Percentiles rank a stretch among this genome's conserved stretches.
These are phyloP conservation scores for Oxygymnocypris stewartii DNA, from an alignment of 2,113 vertebrate genomes.

Conservation along the genomic window DNA sequence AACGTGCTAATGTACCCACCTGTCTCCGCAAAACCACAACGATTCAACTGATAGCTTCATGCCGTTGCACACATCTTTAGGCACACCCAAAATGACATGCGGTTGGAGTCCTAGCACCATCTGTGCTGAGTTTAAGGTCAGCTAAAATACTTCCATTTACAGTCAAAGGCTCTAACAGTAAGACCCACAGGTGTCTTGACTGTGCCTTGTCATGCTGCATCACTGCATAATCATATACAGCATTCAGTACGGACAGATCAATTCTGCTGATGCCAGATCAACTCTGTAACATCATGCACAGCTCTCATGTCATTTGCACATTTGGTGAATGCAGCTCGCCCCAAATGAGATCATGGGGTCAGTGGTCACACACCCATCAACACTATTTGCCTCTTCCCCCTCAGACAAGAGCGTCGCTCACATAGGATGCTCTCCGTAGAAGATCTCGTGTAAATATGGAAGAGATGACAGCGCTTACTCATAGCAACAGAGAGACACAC, in stretches of 20 bases:
- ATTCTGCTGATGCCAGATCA: not conserved
- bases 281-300: not conserved
- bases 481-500: slow-evolving; percentile 71
- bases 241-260: not conserved
- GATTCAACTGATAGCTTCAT: slow-evolving; percentile 27
- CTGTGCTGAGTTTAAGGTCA: not conserved
- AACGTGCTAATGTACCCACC: slow-evolving; percentile 12
- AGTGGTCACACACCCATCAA: slow-evolving; percentile 30
- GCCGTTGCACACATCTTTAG: not conserved
- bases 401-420: slow-evolving; percentile 41
- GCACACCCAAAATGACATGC: slow-evolving; percentile 11
- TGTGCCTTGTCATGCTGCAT: slow-evolving; percentile 61
- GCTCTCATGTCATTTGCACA: slow-evolving; percentile 33
- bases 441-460: slow-evolving; percentile 65
- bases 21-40: not conserved
- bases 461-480: slow-evolving; percentile 59
- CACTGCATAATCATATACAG: slow-evolving; percentile 36
- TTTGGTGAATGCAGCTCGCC: slow-evolving; percentile 17
- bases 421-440: slow-evolving; percentile 62
- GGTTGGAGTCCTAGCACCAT: not conserved
- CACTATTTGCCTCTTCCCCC: slow-evolving; percentile 48
- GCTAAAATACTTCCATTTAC: slow-evolving; percentile 17
- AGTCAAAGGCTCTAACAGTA: slow-evolving; percentile 11
- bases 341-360: slow-evolving; percentile 11
- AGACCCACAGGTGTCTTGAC: slow-evolving; percentile 52